These are phyloP conservation scores for Delichon dasypus DNA, from an alignment of 2,797 vertebrate species.

Conservation along the genomic window DNA sequence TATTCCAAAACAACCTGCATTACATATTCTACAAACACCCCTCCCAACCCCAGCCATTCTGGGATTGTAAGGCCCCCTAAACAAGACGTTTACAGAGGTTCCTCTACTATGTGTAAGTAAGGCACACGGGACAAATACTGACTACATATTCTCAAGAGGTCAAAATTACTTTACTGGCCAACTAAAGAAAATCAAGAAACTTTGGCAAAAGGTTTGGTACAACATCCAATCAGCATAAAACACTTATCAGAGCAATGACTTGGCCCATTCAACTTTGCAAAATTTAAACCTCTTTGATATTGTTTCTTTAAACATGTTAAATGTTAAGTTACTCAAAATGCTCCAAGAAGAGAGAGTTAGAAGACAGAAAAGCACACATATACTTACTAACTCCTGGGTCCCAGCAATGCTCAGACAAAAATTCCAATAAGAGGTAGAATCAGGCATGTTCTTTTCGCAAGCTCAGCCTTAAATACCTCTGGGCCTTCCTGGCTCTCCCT, in stretches of 20 bases:
- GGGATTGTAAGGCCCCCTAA: accelerated
- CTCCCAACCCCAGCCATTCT: not conserved
- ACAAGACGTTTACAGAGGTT: not conserved
- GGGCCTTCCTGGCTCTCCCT: not conserved
- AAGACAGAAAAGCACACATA: not conserved
- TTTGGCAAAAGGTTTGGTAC: not conserved
- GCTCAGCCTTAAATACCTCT: not conserved
- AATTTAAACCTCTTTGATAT: not conserved
- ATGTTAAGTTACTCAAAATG: not conserved
- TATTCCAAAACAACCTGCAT: not conserved
- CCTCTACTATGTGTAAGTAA: not conserved
- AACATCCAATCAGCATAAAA: not conserved
- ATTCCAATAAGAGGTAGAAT: not conserved
- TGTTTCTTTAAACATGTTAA: accelerated
- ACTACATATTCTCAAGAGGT: not conserved
- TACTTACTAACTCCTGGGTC: not conserved
- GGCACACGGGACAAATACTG: accelerated
- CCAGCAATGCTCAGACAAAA: not conserved
- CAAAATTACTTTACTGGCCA: not conserved
- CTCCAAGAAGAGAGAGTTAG: not conserved
- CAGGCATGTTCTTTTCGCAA: accelerated
- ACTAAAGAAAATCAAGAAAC: not conserved
- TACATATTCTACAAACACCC: not conserved
- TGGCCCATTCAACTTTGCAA: not conserved
- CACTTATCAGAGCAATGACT: not conserved